Base-by-base conservation (phyloP, 2,113 vertebrate genomes). In the Ranitomeya imitator region DNA sequence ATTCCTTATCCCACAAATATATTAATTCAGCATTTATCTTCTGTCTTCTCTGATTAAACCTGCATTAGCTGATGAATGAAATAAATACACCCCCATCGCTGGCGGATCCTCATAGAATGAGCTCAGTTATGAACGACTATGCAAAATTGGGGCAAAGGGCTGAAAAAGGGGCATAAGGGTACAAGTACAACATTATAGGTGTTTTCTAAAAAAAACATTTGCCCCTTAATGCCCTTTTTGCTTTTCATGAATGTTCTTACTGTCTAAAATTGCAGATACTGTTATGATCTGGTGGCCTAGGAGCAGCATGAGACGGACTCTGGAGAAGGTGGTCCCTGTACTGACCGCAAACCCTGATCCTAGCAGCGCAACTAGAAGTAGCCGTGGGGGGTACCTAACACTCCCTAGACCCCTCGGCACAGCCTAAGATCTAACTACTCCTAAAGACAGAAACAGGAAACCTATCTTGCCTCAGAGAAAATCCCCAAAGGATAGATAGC, bases 41-140 rank as follows among this genome's bases (percentile, higher is more conserved):
- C 15, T 9, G 37, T 76, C 55, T 88, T 83, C 86, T 88, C 86
- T 63, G 86, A 88, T 88, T 88, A 88, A 88, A 76, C 18, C 57
- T 88, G 79, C 86, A 88, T 83, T 88, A 88, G 86, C 73, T 88
- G 79, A 88, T 88, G 79, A 88, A 82, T 23, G 23, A 79, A 71
- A 71, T 81, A 84, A 71, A 71, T 84, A 55, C 81, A 67, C 21
- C 37, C 26, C 57, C 55, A 37, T 12, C 71, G 1, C 37, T 45
- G 10, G 45, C 10, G 18, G 6, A 6, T 9, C 71, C 18, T 11
- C 23, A n/a, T 26, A 69, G 2, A 31, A 63, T 37, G 59, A 61
- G 60, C 6, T 26, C 79, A 82, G 16, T 11, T 21, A 63, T 21
- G 37, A 3, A 78, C 21, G 19, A 15, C 23, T 80, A 31, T 26